Evolutionary conservation across 2,797 vertebrate species (phyloP).

Genomic region (Pipistrellus pygmaeus): DNA sequence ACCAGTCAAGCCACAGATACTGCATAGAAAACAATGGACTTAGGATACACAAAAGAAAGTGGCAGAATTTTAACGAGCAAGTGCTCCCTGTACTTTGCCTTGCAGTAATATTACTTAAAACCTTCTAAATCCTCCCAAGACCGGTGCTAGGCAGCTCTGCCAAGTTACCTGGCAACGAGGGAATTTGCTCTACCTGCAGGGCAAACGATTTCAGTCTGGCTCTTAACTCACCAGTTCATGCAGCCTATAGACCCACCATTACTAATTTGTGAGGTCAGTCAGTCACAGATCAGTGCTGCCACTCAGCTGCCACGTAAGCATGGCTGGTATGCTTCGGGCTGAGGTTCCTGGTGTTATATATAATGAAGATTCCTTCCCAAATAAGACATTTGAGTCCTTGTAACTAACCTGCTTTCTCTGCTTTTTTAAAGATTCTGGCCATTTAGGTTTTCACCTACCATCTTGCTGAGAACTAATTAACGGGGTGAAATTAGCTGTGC

Average conservation of each 20-base stretch:
- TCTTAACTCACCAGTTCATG: not conserved
- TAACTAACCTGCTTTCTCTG: conserved; percentile 19
- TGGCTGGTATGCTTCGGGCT: not conserved
- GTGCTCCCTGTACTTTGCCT: not conserved
- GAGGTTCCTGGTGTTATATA: not conserved
- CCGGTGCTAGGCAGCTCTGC: not conserved
- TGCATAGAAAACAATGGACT: not conserved
- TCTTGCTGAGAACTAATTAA: conserved; percentile 21
- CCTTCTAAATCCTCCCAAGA: not conserved
- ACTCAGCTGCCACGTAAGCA: not conserved
- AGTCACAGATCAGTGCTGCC: not conserved
- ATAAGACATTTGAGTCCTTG: not conserved
- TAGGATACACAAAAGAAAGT: not conserved
- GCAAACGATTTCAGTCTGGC: not conserved
- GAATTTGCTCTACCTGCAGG: not conserved
- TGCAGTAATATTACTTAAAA: not conserved
- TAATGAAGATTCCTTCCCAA: not conserved
- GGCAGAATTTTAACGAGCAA: not conserved
- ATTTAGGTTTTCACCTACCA: not conserved
- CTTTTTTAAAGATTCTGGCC: conserved; percentile 27
- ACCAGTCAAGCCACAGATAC: not conserved
- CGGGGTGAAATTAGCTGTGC: not conserved
- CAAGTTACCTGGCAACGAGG: not conserved
- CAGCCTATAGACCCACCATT: not conserved
- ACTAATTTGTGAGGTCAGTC: not conserved